Conservation (phyloP, 2,113 vertebrate genomes). For the Thalassarche chlororhynchos region DNA sequence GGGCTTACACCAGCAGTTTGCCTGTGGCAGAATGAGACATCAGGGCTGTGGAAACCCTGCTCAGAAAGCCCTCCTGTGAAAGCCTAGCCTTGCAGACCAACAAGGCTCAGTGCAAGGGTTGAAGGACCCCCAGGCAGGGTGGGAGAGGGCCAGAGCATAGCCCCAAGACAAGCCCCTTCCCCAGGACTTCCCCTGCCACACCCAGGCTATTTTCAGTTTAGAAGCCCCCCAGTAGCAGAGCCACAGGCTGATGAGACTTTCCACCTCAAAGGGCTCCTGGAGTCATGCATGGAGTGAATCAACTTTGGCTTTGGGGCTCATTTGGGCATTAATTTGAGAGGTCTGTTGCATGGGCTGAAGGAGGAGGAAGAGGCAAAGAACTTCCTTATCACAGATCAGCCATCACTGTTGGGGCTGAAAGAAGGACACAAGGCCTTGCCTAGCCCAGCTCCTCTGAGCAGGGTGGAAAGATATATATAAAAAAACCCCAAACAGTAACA, state of each 20-base stretch:
- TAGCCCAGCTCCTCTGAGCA: not conserved
- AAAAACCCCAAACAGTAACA: not conserved
- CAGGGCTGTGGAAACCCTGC: not conserved
- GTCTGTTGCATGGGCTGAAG: not conserved
- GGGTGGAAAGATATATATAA: not conserved
- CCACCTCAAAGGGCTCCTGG: not conserved
- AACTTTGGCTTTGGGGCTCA: not conserved
- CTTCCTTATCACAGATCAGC: not conserved
- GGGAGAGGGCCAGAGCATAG: not conserved
- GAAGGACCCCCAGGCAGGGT: not conserved
- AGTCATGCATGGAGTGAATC: not conserved
- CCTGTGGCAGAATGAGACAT: not conserved
- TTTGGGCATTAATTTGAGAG: not conserved
- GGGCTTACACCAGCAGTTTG: not conserved
- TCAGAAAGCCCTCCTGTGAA: not conserved
- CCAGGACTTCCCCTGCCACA: not conserved
- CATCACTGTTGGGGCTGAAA: not conserved
- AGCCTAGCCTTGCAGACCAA: not conserved
- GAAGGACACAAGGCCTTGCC: not conserved
- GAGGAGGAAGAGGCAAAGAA: not conserved
- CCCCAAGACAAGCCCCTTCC: not conserved
- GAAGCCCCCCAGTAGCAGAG: not conserved
- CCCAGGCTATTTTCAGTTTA: not conserved
- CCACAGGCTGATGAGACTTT: not conserved
- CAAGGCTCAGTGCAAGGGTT: not conserved